Conservation (phyloP, 2,797 vertebrate species). For the Alexandromys oeconomus region DNA sequence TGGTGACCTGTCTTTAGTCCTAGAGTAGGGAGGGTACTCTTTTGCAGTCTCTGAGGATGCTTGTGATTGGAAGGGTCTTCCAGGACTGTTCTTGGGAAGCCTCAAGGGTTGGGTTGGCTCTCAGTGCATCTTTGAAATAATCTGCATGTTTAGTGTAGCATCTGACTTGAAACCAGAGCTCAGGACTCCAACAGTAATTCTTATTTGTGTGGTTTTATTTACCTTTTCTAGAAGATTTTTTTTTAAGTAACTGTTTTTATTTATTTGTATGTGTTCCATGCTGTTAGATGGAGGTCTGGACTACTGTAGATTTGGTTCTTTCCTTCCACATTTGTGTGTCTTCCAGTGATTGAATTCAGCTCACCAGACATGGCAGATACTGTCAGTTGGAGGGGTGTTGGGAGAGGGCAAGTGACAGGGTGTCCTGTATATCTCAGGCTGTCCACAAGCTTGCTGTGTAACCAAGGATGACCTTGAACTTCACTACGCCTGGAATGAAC, state of each 20-base stretch:
- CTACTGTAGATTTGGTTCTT: not conserved
- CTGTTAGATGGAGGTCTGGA: not conserved
- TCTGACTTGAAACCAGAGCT: not conserved
- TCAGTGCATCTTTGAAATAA: conserved; percentile 77
- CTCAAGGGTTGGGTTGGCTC: conserved; percentile 66
- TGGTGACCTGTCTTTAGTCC: not conserved
- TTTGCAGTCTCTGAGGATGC: not conserved
- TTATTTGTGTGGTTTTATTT: not conserved
- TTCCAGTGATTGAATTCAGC: not conserved
- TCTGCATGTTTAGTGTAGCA: conserved; percentile 64
- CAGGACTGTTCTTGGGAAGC: conserved; percentile 73
- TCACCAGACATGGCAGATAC: not conserved
- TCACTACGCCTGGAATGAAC: not conserved
- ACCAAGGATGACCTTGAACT: not conserved
- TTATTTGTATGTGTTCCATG: not conserved
- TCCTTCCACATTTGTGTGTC: not conserved
- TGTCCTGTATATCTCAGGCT: not conserved
- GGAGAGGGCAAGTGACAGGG: not conserved
- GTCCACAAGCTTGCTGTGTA: not conserved
- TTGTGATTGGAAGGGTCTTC: conserved; percentile 46
- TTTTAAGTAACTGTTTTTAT: not conserved
- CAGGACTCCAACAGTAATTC: not conserved
- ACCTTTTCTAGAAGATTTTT: not conserved
- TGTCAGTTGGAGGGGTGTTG: too few species aligned
- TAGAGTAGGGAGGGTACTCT: not conserved